Conservation (phyloP, 2,113 vertebrate species). For the Rattus norvegicus region GRCr8 NC_086021.1:171529001-171529500, state of each 20-base stretch:
- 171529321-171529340: constrained; percentile 29
- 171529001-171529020: constrained; percentile 57
- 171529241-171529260: constrained; percentile 28
- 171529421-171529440: constrained; percentile 22
- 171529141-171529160: constrained; percentile 75
- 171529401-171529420: constrained; percentile 47
- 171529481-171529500: constrained; percentile 20
- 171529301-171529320: neutral
- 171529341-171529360: neutral
- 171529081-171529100: constrained; percentile 77
- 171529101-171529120: constrained; percentile 76
- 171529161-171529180: constrained; percentile 77
- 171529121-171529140: constrained; percentile 67
- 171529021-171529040: constrained; percentile 66
- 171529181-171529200: constrained; percentile 60
- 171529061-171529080: constrained; percentile 55
- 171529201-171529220: constrained; percentile 66
- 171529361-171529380: constrained; percentile 56
- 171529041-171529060: constrained; percentile 68
- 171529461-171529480: constrained; percentile 40
- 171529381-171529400: constrained; percentile 6
- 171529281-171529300: constrained; percentile 44
- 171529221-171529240: constrained; percentile 65
- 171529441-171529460: constrained; percentile 50
- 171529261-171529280: constrained; percentile 60